Evolutionary conservation across 2,888 invertebrate species (phyloP).

Genomic region (Chloroclystis v-ata): DNA sequence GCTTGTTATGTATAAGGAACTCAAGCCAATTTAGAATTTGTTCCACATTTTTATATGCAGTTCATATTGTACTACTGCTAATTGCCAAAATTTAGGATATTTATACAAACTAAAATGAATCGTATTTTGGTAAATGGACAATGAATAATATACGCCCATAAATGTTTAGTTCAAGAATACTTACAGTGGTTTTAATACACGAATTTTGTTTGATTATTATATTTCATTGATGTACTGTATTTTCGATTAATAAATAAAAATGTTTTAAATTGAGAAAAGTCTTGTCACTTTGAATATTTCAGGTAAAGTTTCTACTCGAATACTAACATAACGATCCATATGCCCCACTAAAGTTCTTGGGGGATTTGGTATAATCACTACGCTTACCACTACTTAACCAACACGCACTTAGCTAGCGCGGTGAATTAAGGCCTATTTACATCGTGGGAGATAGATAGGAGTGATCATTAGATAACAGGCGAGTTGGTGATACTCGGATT

Average conservation of each 20-base stretch:
- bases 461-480: no score
- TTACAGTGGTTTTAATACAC: slow-evolving; percentile 8
- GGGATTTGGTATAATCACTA: no score
- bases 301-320: no score
- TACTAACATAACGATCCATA: no score
- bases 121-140: slow-evolving; percentile 5
- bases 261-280: slow-evolving; percentile 18
- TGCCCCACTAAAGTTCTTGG: no score
- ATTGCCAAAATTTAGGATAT: neutral
- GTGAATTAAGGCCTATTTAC: no score
- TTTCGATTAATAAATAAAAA: slow-evolving; percentile 26
- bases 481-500: no score
- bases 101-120: neutral
- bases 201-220: slow-evolving; percentile 12
- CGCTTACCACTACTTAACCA: no score
- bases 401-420: no score
- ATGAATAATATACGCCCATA: slow-evolving; percentile 6
- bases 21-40: neutral
- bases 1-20: neutral
- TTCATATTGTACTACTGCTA: neutral
- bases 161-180: slow-evolving; percentile 4
- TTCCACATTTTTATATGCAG: neutral
- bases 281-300: neutral
- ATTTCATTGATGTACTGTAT: slow-evolving; percentile 24
- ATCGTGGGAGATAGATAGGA: no score